phyloP scores from a whole-genome alignment of 2,888 invertebrate species.

The Imbricaverruca yamaguchii region DNA sequence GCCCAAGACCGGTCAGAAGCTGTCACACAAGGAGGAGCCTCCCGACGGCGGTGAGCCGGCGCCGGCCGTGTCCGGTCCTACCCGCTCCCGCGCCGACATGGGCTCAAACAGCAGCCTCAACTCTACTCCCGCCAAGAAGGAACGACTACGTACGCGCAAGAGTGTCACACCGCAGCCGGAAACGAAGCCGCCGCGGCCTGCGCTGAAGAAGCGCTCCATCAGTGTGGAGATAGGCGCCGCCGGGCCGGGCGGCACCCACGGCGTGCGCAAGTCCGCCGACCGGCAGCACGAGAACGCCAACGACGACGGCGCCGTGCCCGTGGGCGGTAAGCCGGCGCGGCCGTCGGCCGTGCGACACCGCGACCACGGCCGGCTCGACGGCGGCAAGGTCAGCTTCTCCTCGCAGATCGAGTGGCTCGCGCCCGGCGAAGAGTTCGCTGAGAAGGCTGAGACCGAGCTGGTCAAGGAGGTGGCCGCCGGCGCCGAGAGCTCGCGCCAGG shows the following conservation, averaged over 20 bases:
- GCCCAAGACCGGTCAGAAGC: neutral
- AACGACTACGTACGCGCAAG: slow-evolving; percentile 1
- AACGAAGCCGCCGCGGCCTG: neutral
- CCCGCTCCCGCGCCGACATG: neutral
- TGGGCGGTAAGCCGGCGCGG: neutral
- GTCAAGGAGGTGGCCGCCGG: neutral
- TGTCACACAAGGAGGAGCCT: neutral
- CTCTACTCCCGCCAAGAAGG: slow-evolving; percentile 1
- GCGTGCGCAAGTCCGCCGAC: neutral
- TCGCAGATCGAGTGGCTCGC: slow-evolving; percentile 18
- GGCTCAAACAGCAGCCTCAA: slow-evolving; percentile 16
- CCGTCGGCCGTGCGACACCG: slow-evolving; percentile 20
- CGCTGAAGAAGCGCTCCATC: slow-evolving; percentile 16
- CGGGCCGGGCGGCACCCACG: neutral
- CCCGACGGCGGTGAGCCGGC: neutral
- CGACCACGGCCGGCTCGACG: slow-evolving; percentile 16
- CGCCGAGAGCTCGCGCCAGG: neutral
- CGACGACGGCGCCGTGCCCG: neutral
- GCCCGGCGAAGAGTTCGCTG: slow-evolving; percentile 6
- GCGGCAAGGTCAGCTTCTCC: slow-evolving; percentile 16
- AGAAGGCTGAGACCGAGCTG: slow-evolving; percentile 2
- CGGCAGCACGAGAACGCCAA: neutral
- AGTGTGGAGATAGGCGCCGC: neutral
- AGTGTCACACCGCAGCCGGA: neutral
- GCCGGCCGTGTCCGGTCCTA: neutral